A percentile compares a stretch with the other conserved stretches of the same genome.
These are phyloP conservation scores for Boloria euphrosyne DNA, from an alignment of 2,888 invertebrate species.

Conservation along the genomic window DNA sequence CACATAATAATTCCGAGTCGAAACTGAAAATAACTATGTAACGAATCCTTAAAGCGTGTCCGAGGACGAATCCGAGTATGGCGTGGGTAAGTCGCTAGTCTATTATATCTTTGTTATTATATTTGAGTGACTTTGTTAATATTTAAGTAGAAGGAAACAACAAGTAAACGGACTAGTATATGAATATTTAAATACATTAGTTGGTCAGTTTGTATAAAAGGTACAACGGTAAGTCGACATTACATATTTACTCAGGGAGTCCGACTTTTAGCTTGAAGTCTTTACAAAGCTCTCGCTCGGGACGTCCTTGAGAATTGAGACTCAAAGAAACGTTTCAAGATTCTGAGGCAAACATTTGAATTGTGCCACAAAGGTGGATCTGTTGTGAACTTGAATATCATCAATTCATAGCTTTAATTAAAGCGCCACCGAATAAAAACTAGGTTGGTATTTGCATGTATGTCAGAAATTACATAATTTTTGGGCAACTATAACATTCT, in stretches of 20 bases:
- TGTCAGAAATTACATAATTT: background rate
- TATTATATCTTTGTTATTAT: background rate
- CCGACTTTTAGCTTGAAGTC: conserved; percentile 36
- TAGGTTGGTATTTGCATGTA: conserved; percentile 11
- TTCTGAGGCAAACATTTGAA: conserved; percentile 23
- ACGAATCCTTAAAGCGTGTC: no score
- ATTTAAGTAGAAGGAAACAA: background rate
- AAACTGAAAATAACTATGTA: no score
- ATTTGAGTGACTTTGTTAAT: background rate
- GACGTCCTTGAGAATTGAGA: conserved; percentile 29
- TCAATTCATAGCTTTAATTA: conserved; percentile 16
- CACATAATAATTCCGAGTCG: no score
- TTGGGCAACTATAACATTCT: background rate
- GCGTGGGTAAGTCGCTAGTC: background rate
- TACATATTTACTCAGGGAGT: conserved; percentile 26
- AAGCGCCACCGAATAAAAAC: conserved; percentile 16
- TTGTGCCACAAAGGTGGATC: conserved; percentile 22
- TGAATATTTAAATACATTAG: conserved; percentile 23
- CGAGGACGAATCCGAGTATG: background rate
- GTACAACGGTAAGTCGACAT: conserved; percentile 22
- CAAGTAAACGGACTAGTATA: conserved; percentile 1
- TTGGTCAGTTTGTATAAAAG: conserved; percentile 19
- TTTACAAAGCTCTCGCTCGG: conserved; percentile 32
- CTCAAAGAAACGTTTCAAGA: conserved; percentile 31
- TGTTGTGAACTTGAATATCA: conserved; percentile 17